Evolutionary conservation across 2,888 invertebrate species (phyloP).

Genomic region (Phasia obesa): DNA sequence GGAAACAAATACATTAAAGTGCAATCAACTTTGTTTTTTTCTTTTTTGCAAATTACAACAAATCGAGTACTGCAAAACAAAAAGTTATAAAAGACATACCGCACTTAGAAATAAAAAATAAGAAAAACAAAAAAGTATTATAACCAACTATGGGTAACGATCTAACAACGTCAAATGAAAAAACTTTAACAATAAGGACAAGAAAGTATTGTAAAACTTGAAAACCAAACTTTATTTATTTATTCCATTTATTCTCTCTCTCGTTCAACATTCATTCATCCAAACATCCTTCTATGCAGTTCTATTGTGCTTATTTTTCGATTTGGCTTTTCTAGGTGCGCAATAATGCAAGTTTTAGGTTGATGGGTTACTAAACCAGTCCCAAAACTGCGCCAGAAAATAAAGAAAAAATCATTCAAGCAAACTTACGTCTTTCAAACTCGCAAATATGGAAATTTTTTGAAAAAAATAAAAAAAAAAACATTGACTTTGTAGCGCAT

Average conservation of each 20-base stretch:
- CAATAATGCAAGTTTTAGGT: slow-evolving; percentile 54
- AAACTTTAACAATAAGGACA: slow-evolving; percentile 65
- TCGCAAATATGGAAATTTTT: slow-evolving; percentile 37
- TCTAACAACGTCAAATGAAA: slow-evolving; percentile 41
- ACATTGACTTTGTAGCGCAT: slow-evolving; percentile 38
- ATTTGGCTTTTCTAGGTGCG: slow-evolving; percentile 34
- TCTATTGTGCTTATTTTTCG: background rate
- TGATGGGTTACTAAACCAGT: slow-evolving; percentile 69
- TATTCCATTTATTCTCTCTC: slow-evolving; percentile 28
- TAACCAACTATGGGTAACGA: slow-evolving; percentile 27
- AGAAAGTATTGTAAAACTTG: slow-evolving; percentile 43
- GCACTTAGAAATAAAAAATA: slow-evolving; percentile 2
- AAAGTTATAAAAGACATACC: slow-evolving; percentile 3
- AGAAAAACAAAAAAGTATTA: too few species aligned
- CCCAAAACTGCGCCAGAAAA: slow-evolving; percentile 33
- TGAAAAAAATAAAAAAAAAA: slow-evolving; percentile 31
- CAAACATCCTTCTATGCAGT: background rate
- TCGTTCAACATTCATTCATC: slow-evolving; percentile 30
- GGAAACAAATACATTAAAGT: slow-evolving; percentile 53
- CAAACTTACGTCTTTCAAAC: slow-evolving; percentile 36
- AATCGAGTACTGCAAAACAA: background rate
- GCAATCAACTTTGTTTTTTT: slow-evolving; percentile 52
- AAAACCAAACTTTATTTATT: slow-evolving; percentile 62
- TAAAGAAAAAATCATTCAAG: slow-evolving; percentile 41
- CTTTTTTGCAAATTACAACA: slow-evolving; percentile 17